Evolutionary conservation across 2,888 invertebrate species (phyloP).

Genomic region (Nemurella pictetii): DNA sequence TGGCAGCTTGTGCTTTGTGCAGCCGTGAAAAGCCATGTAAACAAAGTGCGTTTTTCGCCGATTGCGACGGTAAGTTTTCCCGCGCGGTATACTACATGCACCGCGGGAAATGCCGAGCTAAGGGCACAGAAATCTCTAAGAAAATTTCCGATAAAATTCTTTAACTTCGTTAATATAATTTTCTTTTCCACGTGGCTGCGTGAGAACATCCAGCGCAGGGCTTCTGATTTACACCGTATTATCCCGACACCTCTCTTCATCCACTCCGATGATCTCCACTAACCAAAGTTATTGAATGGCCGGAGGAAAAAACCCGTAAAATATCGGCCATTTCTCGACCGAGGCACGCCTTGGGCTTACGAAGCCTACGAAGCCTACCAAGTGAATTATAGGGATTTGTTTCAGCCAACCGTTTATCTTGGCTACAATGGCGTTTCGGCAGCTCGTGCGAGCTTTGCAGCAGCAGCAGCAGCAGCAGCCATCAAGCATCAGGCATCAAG

Average conservation of each 20-base stretch:
- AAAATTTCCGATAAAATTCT: background rate
- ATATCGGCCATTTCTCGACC: background rate
- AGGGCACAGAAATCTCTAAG: background rate
- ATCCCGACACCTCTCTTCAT: background rate
- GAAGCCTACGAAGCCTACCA: background rate
- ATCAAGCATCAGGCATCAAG: too few relatives aligned
- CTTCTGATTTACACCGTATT: background rate
- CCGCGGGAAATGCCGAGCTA: too few relatives aligned
- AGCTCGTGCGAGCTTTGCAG: background rate
- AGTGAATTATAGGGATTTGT: conserved; percentile 21
- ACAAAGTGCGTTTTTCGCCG: background rate
- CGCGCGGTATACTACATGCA: too few relatives aligned
- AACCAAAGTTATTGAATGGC: conserved; percentile 10
- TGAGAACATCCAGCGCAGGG: background rate
- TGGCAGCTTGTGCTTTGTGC: background rate
- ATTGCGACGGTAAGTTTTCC: background rate
- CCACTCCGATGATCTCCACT: background rate
- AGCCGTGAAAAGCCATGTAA: background rate
- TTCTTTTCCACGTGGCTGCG: background rate
- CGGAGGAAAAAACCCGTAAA: conserved; percentile 13
- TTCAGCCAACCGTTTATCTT: conserved; percentile 19
- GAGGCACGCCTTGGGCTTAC: background rate
- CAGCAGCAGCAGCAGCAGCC: too few relatives aligned
- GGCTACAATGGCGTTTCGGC: background rate
- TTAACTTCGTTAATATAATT: background rate